Conservation (phyloP, 2,888 invertebrate species). For the Leistus spinibarbis region DNA sequence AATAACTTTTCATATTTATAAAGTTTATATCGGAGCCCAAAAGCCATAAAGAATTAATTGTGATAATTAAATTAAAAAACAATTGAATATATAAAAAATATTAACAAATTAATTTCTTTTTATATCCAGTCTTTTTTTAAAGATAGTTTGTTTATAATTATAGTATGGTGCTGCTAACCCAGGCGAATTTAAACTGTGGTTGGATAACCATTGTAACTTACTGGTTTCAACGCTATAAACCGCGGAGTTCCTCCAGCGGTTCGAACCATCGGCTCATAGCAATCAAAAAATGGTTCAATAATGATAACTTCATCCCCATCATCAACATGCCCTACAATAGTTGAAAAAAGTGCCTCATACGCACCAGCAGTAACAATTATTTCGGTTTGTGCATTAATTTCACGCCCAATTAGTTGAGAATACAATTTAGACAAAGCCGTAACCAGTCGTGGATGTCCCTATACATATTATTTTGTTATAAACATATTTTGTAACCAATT, state of each 20-base stretch:
- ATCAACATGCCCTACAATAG: conserved; percentile 83
- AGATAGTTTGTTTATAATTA: no score
- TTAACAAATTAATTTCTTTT: no score
- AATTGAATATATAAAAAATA: no score
- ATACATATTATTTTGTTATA: conserved; percentile 48
- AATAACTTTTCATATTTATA: no score
- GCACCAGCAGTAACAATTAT: conserved; percentile 91
- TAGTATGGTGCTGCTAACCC: no score
- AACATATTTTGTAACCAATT: background rate
- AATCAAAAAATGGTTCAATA: conserved; percentile 98
- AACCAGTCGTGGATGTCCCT: conserved; percentile 93
- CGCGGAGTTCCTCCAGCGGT: conserved; percentile 85
- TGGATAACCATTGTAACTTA: conserved; percentile 55
- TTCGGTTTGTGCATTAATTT: conserved; percentile 85
- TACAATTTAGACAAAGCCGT: conserved; percentile 85
- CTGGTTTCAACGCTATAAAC: conserved; percentile 86
- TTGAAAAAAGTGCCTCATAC: conserved; percentile 89
- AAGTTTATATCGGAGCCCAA: no score
- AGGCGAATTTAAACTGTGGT: no score
- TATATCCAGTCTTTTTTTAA: no score
- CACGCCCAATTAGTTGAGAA: conserved; percentile 73
- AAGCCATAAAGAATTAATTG: no score
- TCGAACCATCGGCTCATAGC: conserved; percentile 93
- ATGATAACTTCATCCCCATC: conserved; percentile 92
- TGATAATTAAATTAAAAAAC: no score